phyloP scores from a whole-genome alignment of 2,113 vertebrate species.

The Vidua macroura region DNA sequence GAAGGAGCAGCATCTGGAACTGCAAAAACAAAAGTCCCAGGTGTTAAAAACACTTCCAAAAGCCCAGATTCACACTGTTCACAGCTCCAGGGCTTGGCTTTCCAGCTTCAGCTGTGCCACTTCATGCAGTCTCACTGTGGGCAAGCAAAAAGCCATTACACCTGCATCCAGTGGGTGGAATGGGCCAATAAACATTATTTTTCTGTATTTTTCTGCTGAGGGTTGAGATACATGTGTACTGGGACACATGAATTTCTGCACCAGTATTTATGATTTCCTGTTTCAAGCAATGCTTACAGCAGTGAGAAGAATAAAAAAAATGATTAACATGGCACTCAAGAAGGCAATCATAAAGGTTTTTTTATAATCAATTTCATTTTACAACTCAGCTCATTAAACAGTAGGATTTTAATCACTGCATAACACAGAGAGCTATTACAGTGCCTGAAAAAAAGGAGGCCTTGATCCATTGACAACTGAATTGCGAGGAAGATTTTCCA shows the following conservation, averaged over 20 bases:
- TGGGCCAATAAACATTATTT: background rate
- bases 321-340: slow-evolving; percentile 11
- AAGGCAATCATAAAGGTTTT: slow-evolving; percentile 1
- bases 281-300: slow-evolving; percentile 46
- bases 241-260: slow-evolving; percentile 36
- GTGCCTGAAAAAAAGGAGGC: background rate
- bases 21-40: slow-evolving; percentile 53
- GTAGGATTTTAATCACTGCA: slow-evolving; percentile 54
- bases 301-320: slow-evolving; percentile 43
- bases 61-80: background rate
- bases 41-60: background rate
- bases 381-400: slow-evolving; percentile 54
- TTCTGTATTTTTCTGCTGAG: background rate
- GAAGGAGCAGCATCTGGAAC: slow-evolving; percentile 89
- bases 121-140: background rate
- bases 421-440: background rate
- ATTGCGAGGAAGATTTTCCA: background rate
- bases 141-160: background rate
- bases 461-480: background rate
- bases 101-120: background rate
- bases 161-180: background rate
- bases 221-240: background rate
- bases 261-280: slow-evolving; percentile 49
- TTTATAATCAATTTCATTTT: slow-evolving; percentile 59
- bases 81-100: background rate